Percentiles rank a stretch among this genome's conserved stretches.
Evolutionary conservation across 2,797 vertebrate genomes (phyloP).

Genomic region (Spea hammondii): DNA sequence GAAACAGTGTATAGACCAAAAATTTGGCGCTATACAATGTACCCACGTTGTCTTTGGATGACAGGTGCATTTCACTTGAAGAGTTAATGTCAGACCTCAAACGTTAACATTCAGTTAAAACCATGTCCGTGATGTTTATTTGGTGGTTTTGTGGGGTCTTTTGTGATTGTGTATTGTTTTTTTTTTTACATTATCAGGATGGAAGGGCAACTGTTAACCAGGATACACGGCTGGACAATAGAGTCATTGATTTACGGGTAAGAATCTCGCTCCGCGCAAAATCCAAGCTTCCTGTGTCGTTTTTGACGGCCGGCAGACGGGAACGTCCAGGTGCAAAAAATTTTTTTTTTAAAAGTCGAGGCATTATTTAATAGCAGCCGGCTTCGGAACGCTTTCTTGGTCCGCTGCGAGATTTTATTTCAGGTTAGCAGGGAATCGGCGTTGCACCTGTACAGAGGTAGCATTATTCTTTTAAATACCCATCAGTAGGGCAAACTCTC

Average conservation of each 20-base stretch:
- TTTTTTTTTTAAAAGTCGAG: background rate
- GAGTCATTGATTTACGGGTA: slow-evolving; percentile 96
- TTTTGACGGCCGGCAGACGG: slow-evolving; percentile 13
- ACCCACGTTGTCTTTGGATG: too few species aligned
- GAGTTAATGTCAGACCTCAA: too few species aligned
- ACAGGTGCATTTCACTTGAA: too few species aligned
- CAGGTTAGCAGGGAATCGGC: too few species aligned
- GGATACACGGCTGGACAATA: slow-evolving; percentile 96
- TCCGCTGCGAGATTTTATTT: too few species aligned
- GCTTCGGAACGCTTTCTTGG: background rate
- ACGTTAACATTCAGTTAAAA: too few species aligned
- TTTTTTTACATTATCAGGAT: slow-evolving; percentile 74
- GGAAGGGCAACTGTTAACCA: slow-evolving; percentile 98
- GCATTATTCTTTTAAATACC: too few species aligned
- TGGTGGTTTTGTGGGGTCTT: background rate
- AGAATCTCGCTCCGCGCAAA: slow-evolving; percentile 55
- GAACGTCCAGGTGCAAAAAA: slow-evolving; percentile 11
- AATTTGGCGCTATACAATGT: too few species aligned
- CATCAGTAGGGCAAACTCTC: too few species aligned
- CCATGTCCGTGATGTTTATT: background rate
- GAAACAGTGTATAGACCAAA: too few species aligned
- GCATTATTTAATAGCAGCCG: background rate
- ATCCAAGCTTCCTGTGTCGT: background rate
- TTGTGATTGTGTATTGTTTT: slow-evolving; percentile 51
- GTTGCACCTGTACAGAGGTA: too few species aligned